Conservation (phyloP, 1,140 invertebrate genomes). For the Oedothorax gibbosus region DNA sequence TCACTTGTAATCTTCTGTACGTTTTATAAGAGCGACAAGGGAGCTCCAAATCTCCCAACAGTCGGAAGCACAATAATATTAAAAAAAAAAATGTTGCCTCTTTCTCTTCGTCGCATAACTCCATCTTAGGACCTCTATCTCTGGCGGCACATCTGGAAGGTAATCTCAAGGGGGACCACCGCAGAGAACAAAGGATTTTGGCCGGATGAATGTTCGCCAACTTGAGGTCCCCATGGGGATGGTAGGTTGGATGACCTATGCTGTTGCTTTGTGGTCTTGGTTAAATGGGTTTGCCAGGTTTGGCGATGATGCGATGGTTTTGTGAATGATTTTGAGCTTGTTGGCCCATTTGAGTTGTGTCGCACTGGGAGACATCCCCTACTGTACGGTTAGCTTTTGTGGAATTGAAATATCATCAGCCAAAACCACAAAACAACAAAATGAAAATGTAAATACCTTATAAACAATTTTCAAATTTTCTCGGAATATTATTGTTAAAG, state of each 20-base stretch:
- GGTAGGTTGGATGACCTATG: neutral
- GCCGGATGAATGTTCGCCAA: neutral
- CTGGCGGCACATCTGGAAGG: constrained; percentile 24
- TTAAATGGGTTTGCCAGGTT: neutral
- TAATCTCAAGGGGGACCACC: constrained; percentile 1
- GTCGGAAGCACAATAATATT: neutral
- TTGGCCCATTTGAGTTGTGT: too few species aligned
- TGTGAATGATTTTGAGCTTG: too few species aligned
- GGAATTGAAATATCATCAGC: too few species aligned
- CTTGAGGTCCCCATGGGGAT: neutral
- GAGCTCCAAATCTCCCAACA: neutral
- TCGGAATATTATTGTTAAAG: too few species aligned
- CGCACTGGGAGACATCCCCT: too few species aligned
- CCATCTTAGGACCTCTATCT: constrained; percentile 42
- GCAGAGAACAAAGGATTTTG: constrained; percentile 17
- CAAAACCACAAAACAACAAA: too few species aligned
- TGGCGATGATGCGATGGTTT: neutral
- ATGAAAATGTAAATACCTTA: too few species aligned
- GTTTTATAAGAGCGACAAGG: constrained; percentile 13
- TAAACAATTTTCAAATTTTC: too few species aligned
- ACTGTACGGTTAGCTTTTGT: too few species aligned
- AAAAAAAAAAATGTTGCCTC: constrained; percentile 11
- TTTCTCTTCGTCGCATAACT: constrained; percentile 33
- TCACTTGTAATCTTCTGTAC: constrained; percentile 2
- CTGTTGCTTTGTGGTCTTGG: neutral